Percentiles rank a stretch among this genome's conserved stretches.
phyloP scores from a whole-genome alignment of 2,797 vertebrate species.

The Typhlichthys subterraneus region DNA sequence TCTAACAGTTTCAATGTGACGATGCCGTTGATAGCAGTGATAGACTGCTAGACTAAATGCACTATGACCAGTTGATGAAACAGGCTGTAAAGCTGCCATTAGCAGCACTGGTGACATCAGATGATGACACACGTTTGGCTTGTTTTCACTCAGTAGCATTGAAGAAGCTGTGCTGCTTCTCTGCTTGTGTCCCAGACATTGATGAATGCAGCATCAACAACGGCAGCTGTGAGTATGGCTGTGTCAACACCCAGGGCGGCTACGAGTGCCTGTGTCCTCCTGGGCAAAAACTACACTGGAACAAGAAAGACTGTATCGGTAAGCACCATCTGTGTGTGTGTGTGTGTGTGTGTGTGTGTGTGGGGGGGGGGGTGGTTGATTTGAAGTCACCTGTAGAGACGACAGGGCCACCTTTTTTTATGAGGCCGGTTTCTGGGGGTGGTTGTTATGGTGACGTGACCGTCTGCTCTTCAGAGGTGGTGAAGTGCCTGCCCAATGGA shows the following conservation, averaged over 20 bases:
- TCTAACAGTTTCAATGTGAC: neutral
- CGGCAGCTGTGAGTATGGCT: slow-evolving; percentile 88
- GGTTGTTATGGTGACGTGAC: slow-evolving; percentile 54
- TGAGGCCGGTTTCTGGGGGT: slow-evolving; percentile 18
- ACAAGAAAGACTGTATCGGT: slow-evolving; percentile 95
- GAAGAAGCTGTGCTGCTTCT: neutral
- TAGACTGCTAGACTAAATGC: neutral
- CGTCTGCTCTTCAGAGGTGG: slow-evolving; percentile 81
- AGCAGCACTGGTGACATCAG: neutral
- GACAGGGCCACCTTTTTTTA: no score
- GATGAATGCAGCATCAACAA: slow-evolving; percentile 95
- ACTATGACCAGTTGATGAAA: neutral
- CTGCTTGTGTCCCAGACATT: slow-evolving; percentile 79
- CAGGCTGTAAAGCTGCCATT: neutral
- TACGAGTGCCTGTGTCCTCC: slow-evolving; percentile 90
- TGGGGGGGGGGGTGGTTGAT: no score
- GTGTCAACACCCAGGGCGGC: slow-evolving; percentile 88
- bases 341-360: neutral
- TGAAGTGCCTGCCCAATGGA: slow-evolving; percentile 86
- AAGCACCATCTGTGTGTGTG: slow-evolving; percentile 50
- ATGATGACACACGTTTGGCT: neutral
- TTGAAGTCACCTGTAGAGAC: no score
- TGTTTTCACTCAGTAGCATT: neutral
- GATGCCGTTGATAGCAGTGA: neutral
- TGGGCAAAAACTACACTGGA: slow-evolving; percentile 92